phyloP scores from a whole-genome alignment of 2,888 invertebrate genomes.

The Drosophila prostipennis region DNA sequence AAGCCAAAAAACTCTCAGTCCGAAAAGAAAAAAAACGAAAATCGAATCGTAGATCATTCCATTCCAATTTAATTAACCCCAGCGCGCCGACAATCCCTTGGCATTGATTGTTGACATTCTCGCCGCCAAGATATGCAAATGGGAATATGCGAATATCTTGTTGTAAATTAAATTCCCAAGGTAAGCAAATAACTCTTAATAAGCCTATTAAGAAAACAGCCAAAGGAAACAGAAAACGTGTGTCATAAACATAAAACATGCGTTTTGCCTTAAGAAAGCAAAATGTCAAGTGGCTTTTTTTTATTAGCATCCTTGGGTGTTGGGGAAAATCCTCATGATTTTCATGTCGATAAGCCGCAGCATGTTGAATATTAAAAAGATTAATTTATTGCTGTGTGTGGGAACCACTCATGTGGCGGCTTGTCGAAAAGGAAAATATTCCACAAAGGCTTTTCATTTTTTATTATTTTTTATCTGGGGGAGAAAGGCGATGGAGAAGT shows the following conservation, averaged over 20 bases:
- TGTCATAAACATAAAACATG: slow-evolving; percentile 33
- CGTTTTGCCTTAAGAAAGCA: slow-evolving; percentile 44
- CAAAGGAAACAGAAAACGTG: slow-evolving; percentile 18
- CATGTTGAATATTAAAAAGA: slow-evolving; percentile 47
- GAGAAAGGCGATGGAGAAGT: background rate
- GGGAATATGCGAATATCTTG: slow-evolving; percentile 33
- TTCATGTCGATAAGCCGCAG: slow-evolving; percentile 51
- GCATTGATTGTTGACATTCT: slow-evolving; percentile 53
- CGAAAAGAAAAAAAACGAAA: background rate
- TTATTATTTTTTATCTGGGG: slow-evolving; percentile 2
- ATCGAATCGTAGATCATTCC: slow-evolving; percentile 28
- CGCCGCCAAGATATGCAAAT: slow-evolving; percentile 50
- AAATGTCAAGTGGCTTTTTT: slow-evolving; percentile 65
- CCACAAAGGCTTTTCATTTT: slow-evolving; percentile 9
- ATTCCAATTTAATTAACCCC: slow-evolving; percentile 17
- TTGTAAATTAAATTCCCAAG: slow-evolving; percentile 68
- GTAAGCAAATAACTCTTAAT: slow-evolving; percentile 63
- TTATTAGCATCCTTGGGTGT: slow-evolving; percentile 45
- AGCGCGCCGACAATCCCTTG: slow-evolving; percentile 44
- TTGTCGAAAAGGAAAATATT: slow-evolving; percentile 10
- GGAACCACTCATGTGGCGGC: slow-evolving; percentile 17
- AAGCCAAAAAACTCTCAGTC: slow-evolving; percentile 25
- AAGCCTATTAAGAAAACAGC: slow-evolving; percentile 56
- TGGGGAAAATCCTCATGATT: slow-evolving; percentile 47
- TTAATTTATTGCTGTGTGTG: slow-evolving; percentile 30